Evolutionary conservation across 2,113 vertebrate genomes (phyloP).

Genomic region (Craseonycteris thonglongyai): DNA sequence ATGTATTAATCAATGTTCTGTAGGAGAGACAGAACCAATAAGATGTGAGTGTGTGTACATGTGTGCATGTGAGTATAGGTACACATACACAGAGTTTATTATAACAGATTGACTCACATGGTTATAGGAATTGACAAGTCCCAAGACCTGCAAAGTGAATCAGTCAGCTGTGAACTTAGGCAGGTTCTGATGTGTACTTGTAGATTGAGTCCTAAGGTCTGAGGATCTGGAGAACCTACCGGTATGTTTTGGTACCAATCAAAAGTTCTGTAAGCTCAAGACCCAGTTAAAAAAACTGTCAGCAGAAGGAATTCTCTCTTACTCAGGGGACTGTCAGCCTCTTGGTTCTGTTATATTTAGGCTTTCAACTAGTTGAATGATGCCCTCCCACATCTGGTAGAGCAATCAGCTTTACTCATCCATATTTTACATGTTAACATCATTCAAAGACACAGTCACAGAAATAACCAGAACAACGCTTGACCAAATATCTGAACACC

Average conservation of each 20-base stretch:
- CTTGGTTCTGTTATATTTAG: not conserved
- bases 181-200: not conserved
- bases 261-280: not conserved
- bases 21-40: not conserved
- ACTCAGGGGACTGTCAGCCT: not conserved
- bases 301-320: not conserved
- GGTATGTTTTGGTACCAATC: accelerated
- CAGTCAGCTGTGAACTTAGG: not conserved
- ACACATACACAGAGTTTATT: not conserved
- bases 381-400: not conserved
- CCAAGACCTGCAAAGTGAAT: not conserved
- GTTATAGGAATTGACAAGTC: not conserved
- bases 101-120: not conserved
- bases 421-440: not conserved
- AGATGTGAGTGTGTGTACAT: too few species aligned
- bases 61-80: not conserved
- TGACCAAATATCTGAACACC: not conserved
- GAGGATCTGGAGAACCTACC: not conserved
- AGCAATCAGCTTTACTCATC: not conserved
- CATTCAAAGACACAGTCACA: not conserved
- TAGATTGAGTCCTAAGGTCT: not conserved
- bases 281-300: accelerated
- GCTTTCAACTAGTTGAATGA: not conserved
- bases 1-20: not conserved
- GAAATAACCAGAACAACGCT: not conserved